These are phyloP conservation scores for Sebastiscus albofasciatus DNA, from an alignment of 2,797 vertebrate genomes.

Conservation along the genomic window DNA sequence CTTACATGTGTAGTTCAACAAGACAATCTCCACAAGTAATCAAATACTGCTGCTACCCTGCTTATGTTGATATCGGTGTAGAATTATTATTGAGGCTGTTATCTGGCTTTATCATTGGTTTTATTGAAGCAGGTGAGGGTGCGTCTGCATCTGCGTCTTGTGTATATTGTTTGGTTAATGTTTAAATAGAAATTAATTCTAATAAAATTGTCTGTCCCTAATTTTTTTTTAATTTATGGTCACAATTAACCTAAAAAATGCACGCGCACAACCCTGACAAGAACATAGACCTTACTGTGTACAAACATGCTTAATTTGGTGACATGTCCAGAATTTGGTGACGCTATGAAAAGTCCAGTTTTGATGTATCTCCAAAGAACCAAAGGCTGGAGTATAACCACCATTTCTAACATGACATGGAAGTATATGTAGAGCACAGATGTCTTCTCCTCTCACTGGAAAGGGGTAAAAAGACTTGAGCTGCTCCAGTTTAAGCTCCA, in stretches of 20 bases:
- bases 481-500: constrained; percentile 23
- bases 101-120: too few species aligned
- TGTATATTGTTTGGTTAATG: too few species aligned
- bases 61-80: neutral
- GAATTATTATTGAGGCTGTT: neutral
- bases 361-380: neutral
- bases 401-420: neutral
- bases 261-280: neutral
- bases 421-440: neutral
- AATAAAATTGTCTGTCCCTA: too few species aligned
- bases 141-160: too few species aligned
- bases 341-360: neutral
- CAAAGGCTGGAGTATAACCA: neutral
- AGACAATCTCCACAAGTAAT: too few species aligned
- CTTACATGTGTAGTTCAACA: too few species aligned
- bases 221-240: neutral
- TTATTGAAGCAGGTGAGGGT: too few species aligned
- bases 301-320: neutral
- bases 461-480: constrained; percentile 2
- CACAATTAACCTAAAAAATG: neutral
- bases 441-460: neutral
- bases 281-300: neutral
- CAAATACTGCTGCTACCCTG: neutral
- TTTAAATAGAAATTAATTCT: too few species aligned
- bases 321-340: neutral